Evolutionary conservation across 2,888 invertebrate species (phyloP).

Genomic region (Schizotus pectinicornis): DNA sequence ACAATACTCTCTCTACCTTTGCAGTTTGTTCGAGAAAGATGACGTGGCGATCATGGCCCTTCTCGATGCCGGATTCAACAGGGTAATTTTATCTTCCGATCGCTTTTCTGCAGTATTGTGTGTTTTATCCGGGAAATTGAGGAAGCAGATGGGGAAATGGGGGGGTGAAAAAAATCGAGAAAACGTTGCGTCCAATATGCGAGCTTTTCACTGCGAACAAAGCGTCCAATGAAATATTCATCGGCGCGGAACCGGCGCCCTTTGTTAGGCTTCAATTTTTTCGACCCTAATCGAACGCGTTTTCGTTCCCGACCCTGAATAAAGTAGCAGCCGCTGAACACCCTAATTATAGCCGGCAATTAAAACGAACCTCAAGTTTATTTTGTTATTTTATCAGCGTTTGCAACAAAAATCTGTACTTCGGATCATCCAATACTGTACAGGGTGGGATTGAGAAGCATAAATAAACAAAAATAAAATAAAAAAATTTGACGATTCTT

Average conservation of each 20-base stretch:
- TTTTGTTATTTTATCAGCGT: no score
- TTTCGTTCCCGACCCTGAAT: not conserved
- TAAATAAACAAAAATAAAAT: no score
- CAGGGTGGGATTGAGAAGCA: no score
- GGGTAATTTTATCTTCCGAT: constrained; percentile 65
- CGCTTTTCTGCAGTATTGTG: constrained; percentile 3
- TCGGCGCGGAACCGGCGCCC: not conserved
- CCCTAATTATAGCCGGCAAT: not conserved
- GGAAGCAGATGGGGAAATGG: not conserved
- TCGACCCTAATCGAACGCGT: not conserved
- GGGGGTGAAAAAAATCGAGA: no score
- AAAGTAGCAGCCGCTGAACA: not conserved
- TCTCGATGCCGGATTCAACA: constrained; percentile 85
- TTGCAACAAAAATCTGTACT: no score
- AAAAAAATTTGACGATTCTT: no score
- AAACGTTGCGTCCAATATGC: not conserved
- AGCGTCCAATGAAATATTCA: constrained; percentile 8
- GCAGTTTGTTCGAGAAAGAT: constrained; percentile 82
- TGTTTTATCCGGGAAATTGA: not conserved
- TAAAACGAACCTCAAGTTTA: no score
- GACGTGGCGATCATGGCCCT: constrained; percentile 78
- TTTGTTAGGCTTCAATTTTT: not conserved
- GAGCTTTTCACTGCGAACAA: constrained; percentile 3
- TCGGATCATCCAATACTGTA: no score
- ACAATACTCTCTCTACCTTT: constrained; percentile 54